A percentile compares a stretch with the other conserved stretches of the same genome.
Evolutionary conservation across 2,888 invertebrate genomes (phyloP).

Genomic region (Dendrolimus houi): DNA sequence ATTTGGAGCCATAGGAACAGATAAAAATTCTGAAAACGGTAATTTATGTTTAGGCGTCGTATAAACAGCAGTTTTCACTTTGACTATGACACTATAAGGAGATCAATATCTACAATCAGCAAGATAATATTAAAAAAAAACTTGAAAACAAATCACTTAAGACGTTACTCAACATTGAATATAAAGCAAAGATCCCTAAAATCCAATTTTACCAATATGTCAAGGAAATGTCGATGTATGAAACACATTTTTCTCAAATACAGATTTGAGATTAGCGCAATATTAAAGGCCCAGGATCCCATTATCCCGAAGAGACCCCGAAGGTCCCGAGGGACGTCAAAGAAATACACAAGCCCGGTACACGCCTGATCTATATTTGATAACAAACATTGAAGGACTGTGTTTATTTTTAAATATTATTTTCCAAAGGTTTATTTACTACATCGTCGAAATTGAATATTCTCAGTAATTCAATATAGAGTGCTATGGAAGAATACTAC

Average conservation of each 20-base stretch:
- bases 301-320: slow-evolving; percentile 41
- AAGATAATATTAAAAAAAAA: too few relatives aligned
- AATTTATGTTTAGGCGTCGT: too few relatives aligned
- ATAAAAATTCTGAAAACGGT: too few relatives aligned
- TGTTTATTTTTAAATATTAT: not conserved
- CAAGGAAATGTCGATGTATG: not conserved
- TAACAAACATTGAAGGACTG: slow-evolving; percentile 22
- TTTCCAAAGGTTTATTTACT: not conserved
- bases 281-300: slow-evolving; percentile 51
- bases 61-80: too few relatives aligned
- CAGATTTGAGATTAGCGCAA: slow-evolving; percentile 21
- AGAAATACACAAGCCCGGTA: slow-evolving; percentile 38
- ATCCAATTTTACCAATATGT: not conserved
- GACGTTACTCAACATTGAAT: not conserved
- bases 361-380: slow-evolving; percentile 27
- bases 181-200: not conserved
- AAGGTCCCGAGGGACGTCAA: slow-evolving; percentile 45
- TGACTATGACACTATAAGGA: too few relatives aligned
- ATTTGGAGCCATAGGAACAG: too few relatives aligned
- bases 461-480: too few relatives aligned
- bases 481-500: too few relatives aligned
- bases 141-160: too few relatives aligned
- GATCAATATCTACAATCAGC: too few relatives aligned
- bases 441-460: too few relatives aligned
- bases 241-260: not conserved